Conservation (phyloP, 1,140 invertebrate genomes). For the Temnothorax longispinosus region DNA sequence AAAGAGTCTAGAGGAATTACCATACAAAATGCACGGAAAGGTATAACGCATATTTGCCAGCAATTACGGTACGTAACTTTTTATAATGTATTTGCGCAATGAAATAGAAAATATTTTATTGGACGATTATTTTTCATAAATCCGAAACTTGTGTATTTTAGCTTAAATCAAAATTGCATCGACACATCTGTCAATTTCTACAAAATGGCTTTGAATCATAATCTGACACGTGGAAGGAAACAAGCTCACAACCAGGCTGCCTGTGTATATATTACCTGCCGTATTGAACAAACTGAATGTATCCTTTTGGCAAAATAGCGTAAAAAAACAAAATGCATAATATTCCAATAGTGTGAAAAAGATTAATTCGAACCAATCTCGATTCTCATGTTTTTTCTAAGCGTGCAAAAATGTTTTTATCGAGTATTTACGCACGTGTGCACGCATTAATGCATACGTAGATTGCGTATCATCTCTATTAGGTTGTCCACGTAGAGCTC, state of each 20-base stretch:
- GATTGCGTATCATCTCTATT: not conserved
- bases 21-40: slow-evolving; percentile 93
- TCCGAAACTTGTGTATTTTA: slow-evolving; percentile 63
- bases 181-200: slow-evolving; percentile 98
- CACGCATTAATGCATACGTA: not conserved
- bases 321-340: not conserved
- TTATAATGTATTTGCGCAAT: not conserved
- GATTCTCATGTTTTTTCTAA: not conserved
- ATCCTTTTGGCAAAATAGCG: slow-evolving; percentile 87
- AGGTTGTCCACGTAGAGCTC: not conserved
- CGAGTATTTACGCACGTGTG: not conserved
- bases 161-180: slow-evolving; percentile 95
- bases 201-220: slow-evolving; percentile 96
- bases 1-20: slow-evolving; percentile 97
- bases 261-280: slow-evolving; percentile 98
- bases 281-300: slow-evolving; percentile 97
- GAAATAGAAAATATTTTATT: slow-evolving; percentile 6
- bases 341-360: not conserved
- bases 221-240: slow-evolving; percentile 96
- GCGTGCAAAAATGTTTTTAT: not conserved
- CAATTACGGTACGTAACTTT: slow-evolving; percentile 87
- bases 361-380: not conserved
- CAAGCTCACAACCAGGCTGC: slow-evolving; percentile 97
- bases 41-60: slow-evolving; percentile 92
- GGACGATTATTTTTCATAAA: slow-evolving; percentile 11